phyloP scores from a whole-genome alignment of 2,888 invertebrate genomes.

The Ophion ventricosus region DNA sequence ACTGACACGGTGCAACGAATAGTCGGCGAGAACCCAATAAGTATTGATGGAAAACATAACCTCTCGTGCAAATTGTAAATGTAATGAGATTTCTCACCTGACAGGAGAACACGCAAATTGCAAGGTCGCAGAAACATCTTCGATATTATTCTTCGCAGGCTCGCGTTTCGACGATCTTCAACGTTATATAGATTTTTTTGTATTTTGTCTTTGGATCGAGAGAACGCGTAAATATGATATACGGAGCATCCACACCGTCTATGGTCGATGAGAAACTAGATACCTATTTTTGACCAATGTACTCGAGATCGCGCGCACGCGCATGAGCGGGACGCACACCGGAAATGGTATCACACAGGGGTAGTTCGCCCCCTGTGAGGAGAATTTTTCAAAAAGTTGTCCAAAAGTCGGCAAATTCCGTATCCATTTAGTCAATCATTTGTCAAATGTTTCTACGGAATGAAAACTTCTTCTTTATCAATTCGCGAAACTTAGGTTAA shows the following conservation, averaged over 20 bases:
- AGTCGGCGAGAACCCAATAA: background rate
- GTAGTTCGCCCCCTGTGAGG: too few relatives aligned
- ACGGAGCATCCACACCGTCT: background rate
- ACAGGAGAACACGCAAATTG: conserved; percentile 49
- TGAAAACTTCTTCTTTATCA: too few relatives aligned
- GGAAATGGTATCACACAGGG: too few relatives aligned
- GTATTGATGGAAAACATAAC: conserved; percentile 34
- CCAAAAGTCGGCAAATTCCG: too few relatives aligned
- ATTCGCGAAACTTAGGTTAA: too few relatives aligned
- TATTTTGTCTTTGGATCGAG: conserved; percentile 1
- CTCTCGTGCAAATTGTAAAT: conserved; percentile 19
- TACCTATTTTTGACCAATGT: background rate
- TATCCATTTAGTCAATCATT: too few relatives aligned
- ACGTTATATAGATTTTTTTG: conserved; percentile 27
- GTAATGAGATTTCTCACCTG: conserved; percentile 52
- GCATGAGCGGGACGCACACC: too few relatives aligned
- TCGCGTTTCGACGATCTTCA: background rate
- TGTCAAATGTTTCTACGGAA: too few relatives aligned
- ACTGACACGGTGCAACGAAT: background rate
- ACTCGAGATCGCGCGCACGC: background rate
- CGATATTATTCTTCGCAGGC: conserved; percentile 3
- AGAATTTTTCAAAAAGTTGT: too few relatives aligned
- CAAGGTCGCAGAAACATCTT: conserved; percentile 60
- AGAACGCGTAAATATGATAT: background rate
- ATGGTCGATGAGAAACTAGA: background rate